These are phyloP conservation scores for Gastracanthus pulcherrimus DNA, from an alignment of 2,888 invertebrate species.

Conservation along the genomic window DNA sequence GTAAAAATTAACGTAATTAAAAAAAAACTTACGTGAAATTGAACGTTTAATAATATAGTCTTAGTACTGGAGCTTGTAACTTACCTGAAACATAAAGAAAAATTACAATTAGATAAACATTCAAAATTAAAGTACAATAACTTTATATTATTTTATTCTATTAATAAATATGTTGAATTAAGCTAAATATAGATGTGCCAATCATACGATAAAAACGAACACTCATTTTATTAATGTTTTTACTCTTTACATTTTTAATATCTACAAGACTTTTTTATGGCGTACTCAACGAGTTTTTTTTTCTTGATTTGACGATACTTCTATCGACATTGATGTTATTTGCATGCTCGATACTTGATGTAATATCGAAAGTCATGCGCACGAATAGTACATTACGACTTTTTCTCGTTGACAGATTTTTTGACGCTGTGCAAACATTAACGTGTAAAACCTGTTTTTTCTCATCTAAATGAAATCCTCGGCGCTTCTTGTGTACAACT, in stretches of 20 bases:
- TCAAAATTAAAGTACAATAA: too few relatives aligned
- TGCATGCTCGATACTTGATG: not conserved
- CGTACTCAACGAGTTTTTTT: not conserved
- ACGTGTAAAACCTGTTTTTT: slow-evolving; percentile 10
- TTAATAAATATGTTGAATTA: too few relatives aligned
- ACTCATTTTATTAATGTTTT: too few relatives aligned
- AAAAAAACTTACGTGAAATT: not conserved
- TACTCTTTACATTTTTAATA: too few relatives aligned
- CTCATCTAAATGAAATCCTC: not conserved
- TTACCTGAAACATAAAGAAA: slow-evolving; percentile 39
- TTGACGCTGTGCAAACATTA: not conserved
- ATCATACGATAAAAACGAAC: too few relatives aligned
- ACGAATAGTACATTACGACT: not conserved
- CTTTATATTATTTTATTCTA: too few relatives aligned
- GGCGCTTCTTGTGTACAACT: not conserved
- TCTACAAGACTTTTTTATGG: too few relatives aligned
- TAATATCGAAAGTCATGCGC: slow-evolving; percentile 15
- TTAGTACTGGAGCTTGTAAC: too few relatives aligned
- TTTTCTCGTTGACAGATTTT: slow-evolving; percentile 14
- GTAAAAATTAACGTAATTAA: too few relatives aligned
- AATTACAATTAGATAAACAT: not conserved
- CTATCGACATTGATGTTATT: not conserved
- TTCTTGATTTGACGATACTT: not conserved
- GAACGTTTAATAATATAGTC: too few relatives aligned
- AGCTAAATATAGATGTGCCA: too few relatives aligned